These are phyloP conservation scores for Cardinalis cardinalis DNA, from an alignment of 2,113 vertebrate genomes.

Conservation along the genomic window DNA sequence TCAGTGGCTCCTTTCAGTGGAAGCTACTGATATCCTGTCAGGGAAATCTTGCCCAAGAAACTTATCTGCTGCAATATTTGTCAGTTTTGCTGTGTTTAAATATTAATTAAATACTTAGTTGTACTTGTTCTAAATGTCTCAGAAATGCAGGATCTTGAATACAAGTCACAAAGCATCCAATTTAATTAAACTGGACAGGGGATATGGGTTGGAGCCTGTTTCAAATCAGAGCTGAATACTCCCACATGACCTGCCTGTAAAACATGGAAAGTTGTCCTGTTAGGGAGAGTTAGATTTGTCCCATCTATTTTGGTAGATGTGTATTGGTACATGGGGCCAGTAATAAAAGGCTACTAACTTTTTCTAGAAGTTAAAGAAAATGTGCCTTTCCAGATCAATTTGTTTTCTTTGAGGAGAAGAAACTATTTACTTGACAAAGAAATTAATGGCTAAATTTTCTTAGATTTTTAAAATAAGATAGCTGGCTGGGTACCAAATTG, in stretches of 20 bases:
- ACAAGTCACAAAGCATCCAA: background rate
- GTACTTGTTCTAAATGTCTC: background rate
- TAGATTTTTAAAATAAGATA: background rate
- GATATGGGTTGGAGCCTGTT: background rate
- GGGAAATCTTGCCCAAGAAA: conserved; percentile 12
- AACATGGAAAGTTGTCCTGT: background rate
- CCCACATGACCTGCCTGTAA: background rate
- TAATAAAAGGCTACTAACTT: background rate
- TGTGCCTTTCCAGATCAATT: background rate
- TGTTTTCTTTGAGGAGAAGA: background rate
- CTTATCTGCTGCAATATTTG: background rate
- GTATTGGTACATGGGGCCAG: fast-evolving
- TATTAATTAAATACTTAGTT: conserved; percentile 47
- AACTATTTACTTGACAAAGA: background rate
- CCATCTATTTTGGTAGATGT: background rate
- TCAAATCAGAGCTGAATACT: background rate
- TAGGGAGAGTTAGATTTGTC: background rate
- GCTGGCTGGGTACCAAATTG: background rate
- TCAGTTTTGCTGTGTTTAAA: conserved; percentile 47
- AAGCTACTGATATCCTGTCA: conserved; percentile 20
- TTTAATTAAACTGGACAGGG: background rate
- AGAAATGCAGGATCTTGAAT: background rate
- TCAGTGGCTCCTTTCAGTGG: conserved; percentile 17
- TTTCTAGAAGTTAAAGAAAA: background rate
- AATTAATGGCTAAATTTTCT: background rate